Evolutionary conservation across 2,113 vertebrate genomes (phyloP), one percentile per base, ranked within the genome.

Genomic region (Andinoacara biseriatus): DNA sequence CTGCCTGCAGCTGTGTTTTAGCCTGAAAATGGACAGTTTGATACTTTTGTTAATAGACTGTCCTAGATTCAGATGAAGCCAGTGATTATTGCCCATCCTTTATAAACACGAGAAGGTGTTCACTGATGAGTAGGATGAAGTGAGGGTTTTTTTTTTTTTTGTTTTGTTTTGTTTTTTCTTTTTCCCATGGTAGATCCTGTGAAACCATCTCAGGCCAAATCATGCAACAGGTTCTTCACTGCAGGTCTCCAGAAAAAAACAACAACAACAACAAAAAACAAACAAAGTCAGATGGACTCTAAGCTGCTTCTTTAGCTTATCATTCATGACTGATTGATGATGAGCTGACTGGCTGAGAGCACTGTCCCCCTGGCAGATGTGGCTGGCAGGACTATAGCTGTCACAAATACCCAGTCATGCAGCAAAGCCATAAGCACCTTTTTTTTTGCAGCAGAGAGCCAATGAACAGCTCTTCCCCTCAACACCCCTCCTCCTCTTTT

Each of bases 331-430:
- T 94, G 92, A 95, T 93, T 95, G 93, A 95, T 94, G 91, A 75
- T 80, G 81, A 92, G 86, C 86, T 83, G 82, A 80, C 63, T 86
- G 87, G 83, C 89, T 86, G 81, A 84, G 90, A 91, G 85, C 82
- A 24, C 82, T 54, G 82, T 84, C 69, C 93, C 89, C 81, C 83
- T 79, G 86, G 94, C 93, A 94, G 92, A 94, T 95, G 93, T 93
- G 91, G 86, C 91, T 87, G 90, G 87, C 89, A 89, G 93, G 83
- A 90, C 92, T 93, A 91, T 89, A 86, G 91, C 92, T 93, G 94
- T 93, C 94, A 94, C 94, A 95, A 95, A 95, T 95, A 94, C 90
- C 95, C 94, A 94, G 95, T 95, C 95, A 95, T 94, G 94, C 95
- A 94, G 93, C 90, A 94, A 94, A 95, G 90, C 93, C 91, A 92